Evolutionary conservation across 2,113 vertebrate genomes (phyloP).

Genomic region (Lampris incognitus): DNA sequence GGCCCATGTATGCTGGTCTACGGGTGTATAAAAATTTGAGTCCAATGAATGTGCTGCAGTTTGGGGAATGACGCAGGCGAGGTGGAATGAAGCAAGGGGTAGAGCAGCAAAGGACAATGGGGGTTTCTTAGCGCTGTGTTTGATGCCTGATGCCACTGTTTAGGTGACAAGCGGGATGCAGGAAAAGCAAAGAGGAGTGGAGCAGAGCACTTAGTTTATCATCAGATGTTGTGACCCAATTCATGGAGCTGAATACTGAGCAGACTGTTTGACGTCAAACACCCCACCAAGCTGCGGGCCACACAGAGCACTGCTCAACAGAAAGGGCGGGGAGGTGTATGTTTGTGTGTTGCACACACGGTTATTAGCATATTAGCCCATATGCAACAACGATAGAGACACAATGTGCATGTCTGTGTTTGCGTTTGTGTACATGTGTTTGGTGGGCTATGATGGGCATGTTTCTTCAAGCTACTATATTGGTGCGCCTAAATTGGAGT

Average conservation of each 20-base stretch:
- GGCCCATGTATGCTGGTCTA: too few species aligned
- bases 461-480: not conserved
- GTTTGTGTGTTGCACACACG: slow-evolving; percentile 31
- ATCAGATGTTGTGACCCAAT: slow-evolving; percentile 78
- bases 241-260: slow-evolving; percentile 79
- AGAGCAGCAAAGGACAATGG: slow-evolving; percentile 15
- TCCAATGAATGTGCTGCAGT: slow-evolving; percentile 8
- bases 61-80: slow-evolving; percentile 43
- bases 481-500: not conserved
- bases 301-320: slow-evolving; percentile 49
- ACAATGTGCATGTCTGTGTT: not conserved
- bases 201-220: slow-evolving; percentile 57
- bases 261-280: slow-evolving; percentile 76
- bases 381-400: slow-evolving; percentile 34
- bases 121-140: slow-evolving; percentile 52
- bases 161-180: slow-evolving; percentile 62
- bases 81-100: slow-evolving; percentile 36
- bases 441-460: not conserved
- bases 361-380: slow-evolving; percentile 61
- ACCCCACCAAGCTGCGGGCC: slow-evolving; percentile 64
- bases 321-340: slow-evolving; percentile 37
- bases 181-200: not conserved
- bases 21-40: not conserved
- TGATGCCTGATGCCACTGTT: slow-evolving; percentile 51
- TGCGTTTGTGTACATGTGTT: slow-evolving; percentile 11